Conservation (phyloP, 2,888 invertebrate species). For the Dyspetes luteomarginatus region DNA sequence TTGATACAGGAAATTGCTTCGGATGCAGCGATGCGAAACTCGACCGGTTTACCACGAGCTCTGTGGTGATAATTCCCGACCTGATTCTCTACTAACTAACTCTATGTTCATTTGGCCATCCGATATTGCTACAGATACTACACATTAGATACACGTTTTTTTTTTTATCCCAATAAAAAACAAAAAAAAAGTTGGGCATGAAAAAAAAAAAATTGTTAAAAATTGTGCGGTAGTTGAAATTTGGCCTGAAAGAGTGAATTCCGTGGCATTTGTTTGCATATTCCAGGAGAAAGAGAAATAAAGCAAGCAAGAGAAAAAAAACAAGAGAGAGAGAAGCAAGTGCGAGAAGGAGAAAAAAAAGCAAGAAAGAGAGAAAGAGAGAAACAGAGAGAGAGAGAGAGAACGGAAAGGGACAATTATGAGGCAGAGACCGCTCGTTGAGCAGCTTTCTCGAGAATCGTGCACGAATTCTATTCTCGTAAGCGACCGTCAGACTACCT, state of each 20-base stretch:
- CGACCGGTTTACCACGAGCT: conserved; percentile 29
- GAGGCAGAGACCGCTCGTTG: not conserved
- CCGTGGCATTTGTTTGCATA: not conserved
- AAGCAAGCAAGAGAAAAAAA: no score
- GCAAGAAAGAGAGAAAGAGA: conserved; percentile 1
- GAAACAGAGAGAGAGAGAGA: not conserved
- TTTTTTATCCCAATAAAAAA: not conserved
- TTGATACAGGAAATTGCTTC: conserved; percentile 58
- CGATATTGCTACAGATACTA: not conserved
- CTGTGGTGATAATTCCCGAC: not conserved
- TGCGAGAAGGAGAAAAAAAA: not conserved
- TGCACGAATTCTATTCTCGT: conserved; percentile 56
- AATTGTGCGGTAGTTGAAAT: not conserved
- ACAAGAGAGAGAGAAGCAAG: no score
- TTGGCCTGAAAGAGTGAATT: not conserved
- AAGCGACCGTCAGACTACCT: conserved; percentile 29
- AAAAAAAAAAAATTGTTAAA: not conserved
- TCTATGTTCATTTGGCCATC: not conserved
- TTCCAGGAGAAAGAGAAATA: not conserved
- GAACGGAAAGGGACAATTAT: conserved; percentile 1
- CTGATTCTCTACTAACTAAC: not conserved
- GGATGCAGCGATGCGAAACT: conserved; percentile 55
- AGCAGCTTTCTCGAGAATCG: conserved; percentile 32
- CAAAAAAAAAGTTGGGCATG: no score
- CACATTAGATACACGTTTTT: not conserved